Evolutionary conservation across 2,113 vertebrate species (phyloP), one percentile per base, ranked within the genome.

Genomic region (Zosterops hypoxanthus): DNA sequence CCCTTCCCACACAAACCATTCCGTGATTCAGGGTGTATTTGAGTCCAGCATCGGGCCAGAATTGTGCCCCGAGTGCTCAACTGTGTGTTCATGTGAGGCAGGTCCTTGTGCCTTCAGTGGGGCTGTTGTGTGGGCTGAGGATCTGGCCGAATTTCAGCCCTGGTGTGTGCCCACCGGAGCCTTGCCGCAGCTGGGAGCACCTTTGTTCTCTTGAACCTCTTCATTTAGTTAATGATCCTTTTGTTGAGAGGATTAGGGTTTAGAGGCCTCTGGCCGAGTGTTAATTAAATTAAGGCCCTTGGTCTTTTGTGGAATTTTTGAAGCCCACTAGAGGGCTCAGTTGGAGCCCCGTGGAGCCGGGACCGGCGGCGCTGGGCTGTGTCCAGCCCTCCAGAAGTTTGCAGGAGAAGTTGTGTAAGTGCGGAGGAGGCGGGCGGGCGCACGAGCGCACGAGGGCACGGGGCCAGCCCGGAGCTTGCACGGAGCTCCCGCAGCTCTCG

Each of bases 301-400:
- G 89, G 61, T 69, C 52, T 89, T 89, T 82, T 57, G 81, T 65
- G 23, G 59, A 47, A 57, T n/a, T 66, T 91, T 70, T 52, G 13
- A 63, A 94, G 95, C 84, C 94, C 92, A 11, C 95, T 95, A 92
- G 89, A 95, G 94, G 92, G 95, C 95, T 95, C 95, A 79, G 69
- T 52, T 33, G 77, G 82, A 90, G 92, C 65, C 84, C 82, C 16
- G 44, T 44, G 34, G 50, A 68, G 36, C 7, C 21, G 55, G 55
- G 82, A 16, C 34, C 2, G 52, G 56, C 56, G 44, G 49, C 6
- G 5, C 70, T 56, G 82, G 80, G 69, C 66, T 20, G 49, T 13
- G 70, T 26, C 86, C 79, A 3, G 52, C 73, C 77, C 42, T 88
- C 15, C 63, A 44, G 33, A 90, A 76, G 50, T 86, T 94, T 81